A percentile compares a stretch with the other conserved stretches of the same genome.
Evolutionary conservation across 2,888 invertebrate genomes (phyloP).

Genomic region (Corythucha ciliata): DNA sequence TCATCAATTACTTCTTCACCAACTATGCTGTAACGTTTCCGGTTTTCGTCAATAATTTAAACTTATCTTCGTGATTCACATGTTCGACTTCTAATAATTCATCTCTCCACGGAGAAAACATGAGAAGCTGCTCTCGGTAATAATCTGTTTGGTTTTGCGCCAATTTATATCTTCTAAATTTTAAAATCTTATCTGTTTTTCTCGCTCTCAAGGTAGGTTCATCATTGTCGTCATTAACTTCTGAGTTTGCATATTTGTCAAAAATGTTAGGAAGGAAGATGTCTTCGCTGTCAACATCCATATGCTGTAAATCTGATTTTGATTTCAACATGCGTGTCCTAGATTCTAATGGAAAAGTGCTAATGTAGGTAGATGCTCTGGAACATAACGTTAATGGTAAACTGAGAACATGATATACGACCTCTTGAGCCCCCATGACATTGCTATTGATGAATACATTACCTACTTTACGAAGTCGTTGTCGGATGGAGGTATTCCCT

Average conservation of each 20-base stretch:
- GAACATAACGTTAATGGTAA: slow-evolving; percentile 20
- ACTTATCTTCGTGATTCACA: background rate
- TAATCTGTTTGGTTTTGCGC: too few relatives aligned
- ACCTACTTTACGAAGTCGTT: slow-evolving; percentile 29
- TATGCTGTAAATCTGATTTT: slow-evolving; percentile 6
- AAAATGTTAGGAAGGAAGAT: slow-evolving; percentile 26
- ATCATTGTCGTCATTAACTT: background rate
- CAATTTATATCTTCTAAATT: too few relatives aligned
- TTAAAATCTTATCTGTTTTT: too few relatives aligned
- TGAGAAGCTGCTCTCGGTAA: too few relatives aligned
- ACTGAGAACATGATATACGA: slow-evolving; percentile 30
- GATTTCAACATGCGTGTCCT: slow-evolving; percentile 36
- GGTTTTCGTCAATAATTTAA: background rate
- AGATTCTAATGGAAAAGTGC: slow-evolving; percentile 31
- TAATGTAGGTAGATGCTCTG: slow-evolving; percentile 22
- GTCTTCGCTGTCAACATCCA: background rate
- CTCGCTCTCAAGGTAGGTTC: too few relatives aligned
- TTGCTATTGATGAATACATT: slow-evolving; percentile 32
- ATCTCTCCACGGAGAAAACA: too few relatives aligned
- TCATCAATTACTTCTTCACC: slow-evolving; percentile 7
- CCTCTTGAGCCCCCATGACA: slow-evolving; percentile 36
- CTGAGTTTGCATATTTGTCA: slow-evolving; percentile 33
- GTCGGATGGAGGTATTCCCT: slow-evolving; percentile 33
- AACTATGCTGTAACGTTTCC: background rate
- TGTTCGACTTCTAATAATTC: too few relatives aligned